Conservation (phyloP, 2,797 vertebrate genomes). For the Falco biarmicus region DNA sequence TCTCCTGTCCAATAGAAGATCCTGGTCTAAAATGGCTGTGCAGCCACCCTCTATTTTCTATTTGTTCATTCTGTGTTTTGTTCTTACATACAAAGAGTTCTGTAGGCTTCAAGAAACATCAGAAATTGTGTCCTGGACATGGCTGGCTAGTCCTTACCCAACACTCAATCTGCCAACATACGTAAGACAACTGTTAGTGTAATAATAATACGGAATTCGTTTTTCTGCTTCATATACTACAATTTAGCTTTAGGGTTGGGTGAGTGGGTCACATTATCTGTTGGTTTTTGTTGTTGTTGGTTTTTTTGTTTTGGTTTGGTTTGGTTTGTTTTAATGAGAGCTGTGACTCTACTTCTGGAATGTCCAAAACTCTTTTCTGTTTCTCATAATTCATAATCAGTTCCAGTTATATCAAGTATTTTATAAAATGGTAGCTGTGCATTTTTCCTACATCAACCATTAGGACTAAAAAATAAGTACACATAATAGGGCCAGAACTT, state of each 20-base stretch:
- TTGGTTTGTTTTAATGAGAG: background rate
- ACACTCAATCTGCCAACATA: background rate
- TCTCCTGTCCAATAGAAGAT: background rate
- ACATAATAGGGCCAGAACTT: background rate
- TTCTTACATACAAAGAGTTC: background rate
- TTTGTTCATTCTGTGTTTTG: background rate
- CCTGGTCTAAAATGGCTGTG: background rate
- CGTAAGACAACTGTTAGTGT: background rate
- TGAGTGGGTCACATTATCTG: background rate
- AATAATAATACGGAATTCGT: background rate
- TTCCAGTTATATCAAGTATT: conserved; percentile 27
- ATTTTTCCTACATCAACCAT: conserved; percentile 7
- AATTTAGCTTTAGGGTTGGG: background rate
- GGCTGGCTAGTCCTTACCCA: background rate
- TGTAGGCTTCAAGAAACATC: background rate
- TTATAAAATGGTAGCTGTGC: background rate
- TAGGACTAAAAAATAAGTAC: background rate
- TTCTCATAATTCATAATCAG: conserved; percentile 18
- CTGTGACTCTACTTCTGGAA: background rate
- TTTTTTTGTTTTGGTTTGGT: background rate
- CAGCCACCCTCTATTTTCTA: background rate
- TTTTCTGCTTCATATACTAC: background rate
- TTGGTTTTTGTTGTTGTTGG: background rate
- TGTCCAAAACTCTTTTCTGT: conserved; percentile 9
- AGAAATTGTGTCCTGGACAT: background rate